Percentiles rank a stretch among this genome's conserved stretches.
Conservation (phyloP, 2,888 invertebrate genomes). For the Apeira syringaria region DNA sequence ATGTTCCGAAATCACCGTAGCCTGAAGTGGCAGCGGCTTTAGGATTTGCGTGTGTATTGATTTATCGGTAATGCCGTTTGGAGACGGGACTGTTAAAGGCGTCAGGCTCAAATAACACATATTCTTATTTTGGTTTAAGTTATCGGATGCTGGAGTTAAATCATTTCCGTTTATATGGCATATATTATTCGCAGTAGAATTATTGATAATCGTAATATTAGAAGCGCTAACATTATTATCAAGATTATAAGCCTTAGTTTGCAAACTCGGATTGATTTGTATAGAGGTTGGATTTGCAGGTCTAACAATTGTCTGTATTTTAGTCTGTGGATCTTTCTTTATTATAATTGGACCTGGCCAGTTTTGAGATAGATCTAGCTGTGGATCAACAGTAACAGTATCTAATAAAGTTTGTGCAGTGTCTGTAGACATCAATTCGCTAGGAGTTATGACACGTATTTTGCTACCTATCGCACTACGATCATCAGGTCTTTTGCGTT, state of each 20-base stretch:
- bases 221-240: background rate
- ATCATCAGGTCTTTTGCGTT: background rate
- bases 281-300: background rate
- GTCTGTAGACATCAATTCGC: background rate
- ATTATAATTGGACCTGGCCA: slow-evolving; percentile 1
- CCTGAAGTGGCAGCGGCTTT: slow-evolving; percentile 1
- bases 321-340: background rate
- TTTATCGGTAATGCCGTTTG: background rate
- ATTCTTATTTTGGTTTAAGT: background rate
- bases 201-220: background rate
- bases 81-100: background rate
- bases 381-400: background rate
- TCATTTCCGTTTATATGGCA: background rate
- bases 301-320: background rate
- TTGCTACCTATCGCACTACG: background rate
- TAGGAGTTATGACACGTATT: slow-evolving; percentile 5
- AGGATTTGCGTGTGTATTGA: slow-evolving; percentile 1
- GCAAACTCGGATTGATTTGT: background rate
- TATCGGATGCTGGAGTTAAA: background rate
- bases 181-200: background rate
- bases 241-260: background rate
- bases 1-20: background rate
- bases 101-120: background rate
- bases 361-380: background rate
- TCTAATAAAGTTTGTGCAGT: background rate